Evolutionary conservation across 2,113 vertebrate species (phyloP), one percentile per base, ranked within the genome.

Genomic region (Ameiurus melas): DNA sequence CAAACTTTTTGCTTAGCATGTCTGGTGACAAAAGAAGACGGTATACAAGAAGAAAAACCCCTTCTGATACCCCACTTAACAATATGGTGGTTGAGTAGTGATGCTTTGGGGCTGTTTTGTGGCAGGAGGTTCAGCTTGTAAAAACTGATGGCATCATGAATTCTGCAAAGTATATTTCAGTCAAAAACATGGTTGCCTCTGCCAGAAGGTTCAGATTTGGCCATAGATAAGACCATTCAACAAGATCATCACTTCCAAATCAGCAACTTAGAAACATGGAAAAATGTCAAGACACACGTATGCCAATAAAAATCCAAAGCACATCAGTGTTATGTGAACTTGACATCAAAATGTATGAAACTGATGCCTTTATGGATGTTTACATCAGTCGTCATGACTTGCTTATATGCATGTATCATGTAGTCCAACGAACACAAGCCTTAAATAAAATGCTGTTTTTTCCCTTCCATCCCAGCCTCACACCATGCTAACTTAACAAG

Each of bases 401-500:
- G 36, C 43, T 39, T 22, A 39, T 22, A 39, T 73, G 19, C 71
- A 75, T 75, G 8, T 25, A 75, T 75, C 36, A 75, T 22, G 43
- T 51, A 27, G 25, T 22, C 12, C 13, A 14, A 51, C 1, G 5
- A 64, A 86, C 43, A 22, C 75, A 47, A 39, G 20, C 9, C 39
- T 77, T 25, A 77, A 51, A 27, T 43, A 77, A 47, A 75, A 77
- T 47, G 22, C 0, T 27, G 5, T 43, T 2, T 47, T 77, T 47
- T 77, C 5, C 3, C 8, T 78, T 51, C 75, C 6, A n/a, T n/a
- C n/a, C n/a, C n/a, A n/a, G n/a, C n/a, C n/a, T n/a, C n/a, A n/a
- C n/a, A n/a, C n/a, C n/a, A n/a, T n/a, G n/a, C 66, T n/a, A 43
- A 77, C 33, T 62, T 62, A 78, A 78, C 85, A 55, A 30, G n/a